These are phyloP conservation scores for Hypena proboscidalis DNA, from an alignment of 2,888 invertebrate genomes.

Conservation along the genomic window DNA sequence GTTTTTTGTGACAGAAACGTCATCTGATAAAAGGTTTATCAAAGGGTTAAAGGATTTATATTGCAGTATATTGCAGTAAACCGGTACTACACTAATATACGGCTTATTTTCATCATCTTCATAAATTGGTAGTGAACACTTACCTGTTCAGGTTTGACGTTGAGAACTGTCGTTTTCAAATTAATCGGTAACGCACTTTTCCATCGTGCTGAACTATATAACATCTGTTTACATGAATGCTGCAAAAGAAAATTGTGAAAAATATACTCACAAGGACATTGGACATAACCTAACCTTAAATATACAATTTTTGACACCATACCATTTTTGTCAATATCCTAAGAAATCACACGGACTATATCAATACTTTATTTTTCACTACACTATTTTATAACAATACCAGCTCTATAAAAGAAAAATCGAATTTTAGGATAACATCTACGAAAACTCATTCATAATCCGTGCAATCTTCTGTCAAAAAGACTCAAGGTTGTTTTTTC, in stretches of 20 bases:
- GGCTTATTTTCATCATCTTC: conserved; percentile 8
- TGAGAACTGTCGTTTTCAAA: conserved; percentile 63
- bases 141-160: conserved; percentile 71
- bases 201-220: conserved; percentile 77
- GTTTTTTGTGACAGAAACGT: conserved; percentile 36
- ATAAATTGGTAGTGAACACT: conserved; percentile 10
- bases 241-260: conserved; percentile 54
- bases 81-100: neutral
- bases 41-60: too few species aligned
- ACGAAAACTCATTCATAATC: conserved; percentile 62
- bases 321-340: conserved; percentile 57
- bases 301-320: conserved; percentile 26
- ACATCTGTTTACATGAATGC: conserved; percentile 79
- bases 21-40: too few species aligned
- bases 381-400: conserved; percentile 45
- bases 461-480: conserved; percentile 63
- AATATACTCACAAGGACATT: conserved; percentile 51
- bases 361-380: conserved; percentile 27
- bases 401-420: conserved; percentile 47
- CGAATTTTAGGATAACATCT: conserved; percentile 57
- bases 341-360: conserved; percentile 36
- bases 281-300: conserved; percentile 65
- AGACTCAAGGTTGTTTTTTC: conserved; percentile 28
- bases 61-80: neutral
- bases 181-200: conserved; percentile 71